Conservation (phyloP, 2,113 vertebrate species). For the Pteruthius melanotis region DNA sequence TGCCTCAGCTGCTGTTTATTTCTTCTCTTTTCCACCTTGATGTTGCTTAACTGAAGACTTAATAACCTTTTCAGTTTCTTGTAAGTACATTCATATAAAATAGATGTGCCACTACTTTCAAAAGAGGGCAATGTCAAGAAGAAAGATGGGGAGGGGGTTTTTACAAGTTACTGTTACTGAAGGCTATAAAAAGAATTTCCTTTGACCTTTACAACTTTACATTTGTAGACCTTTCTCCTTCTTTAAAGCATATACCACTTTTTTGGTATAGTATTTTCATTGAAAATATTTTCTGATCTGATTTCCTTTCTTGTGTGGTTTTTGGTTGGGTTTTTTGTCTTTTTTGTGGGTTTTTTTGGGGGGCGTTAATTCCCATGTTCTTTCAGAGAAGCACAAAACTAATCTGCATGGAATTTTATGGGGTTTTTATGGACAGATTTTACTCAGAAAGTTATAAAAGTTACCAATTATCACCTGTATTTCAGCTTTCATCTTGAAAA, state of each 20-base stretch:
- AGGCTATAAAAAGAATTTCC: not conserved
- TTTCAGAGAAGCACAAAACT: not conserved
- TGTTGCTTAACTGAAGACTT: not conserved
- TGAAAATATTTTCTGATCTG: not conserved
- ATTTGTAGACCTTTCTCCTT: not conserved
- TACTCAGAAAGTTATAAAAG: not conserved
- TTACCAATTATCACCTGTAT: not conserved
- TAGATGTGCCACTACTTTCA: not conserved
- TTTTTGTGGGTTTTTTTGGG: not conserved
- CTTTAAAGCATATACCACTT: not conserved
- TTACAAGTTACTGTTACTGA: not conserved
- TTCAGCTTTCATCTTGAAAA: not conserved
- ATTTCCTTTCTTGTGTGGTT: not conserved
- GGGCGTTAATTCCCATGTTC: not conserved
- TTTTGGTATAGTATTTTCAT: not conserved
- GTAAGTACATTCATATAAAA: not conserved
- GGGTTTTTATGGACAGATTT: not conserved
- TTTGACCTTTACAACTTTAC: not conserved
- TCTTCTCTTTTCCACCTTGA: not conserved
- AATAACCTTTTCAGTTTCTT: constrained; percentile 24
- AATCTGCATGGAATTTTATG: not conserved
- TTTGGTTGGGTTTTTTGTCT: not conserved
- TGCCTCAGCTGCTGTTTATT: constrained; percentile 12
- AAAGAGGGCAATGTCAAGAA: not conserved
- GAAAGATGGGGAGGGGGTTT: not conserved